phyloP scores from a whole-genome alignment of 2,113 vertebrate species.

The Hirundichthys speculiger region DNA sequence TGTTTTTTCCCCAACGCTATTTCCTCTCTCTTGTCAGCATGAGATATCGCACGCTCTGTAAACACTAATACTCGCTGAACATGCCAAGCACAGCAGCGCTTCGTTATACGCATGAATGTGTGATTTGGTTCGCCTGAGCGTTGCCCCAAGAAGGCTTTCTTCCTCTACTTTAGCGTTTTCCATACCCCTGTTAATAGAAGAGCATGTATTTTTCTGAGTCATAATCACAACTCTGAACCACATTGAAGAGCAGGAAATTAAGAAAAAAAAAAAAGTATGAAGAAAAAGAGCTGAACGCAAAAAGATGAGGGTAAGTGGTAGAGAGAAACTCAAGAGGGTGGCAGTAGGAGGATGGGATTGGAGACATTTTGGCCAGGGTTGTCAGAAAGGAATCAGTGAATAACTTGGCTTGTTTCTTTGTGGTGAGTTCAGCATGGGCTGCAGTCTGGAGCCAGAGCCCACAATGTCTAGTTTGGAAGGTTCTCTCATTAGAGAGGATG shows the following conservation, averaged over 20 bases:
- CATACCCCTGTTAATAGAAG: background rate
- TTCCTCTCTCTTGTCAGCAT: conserved; percentile 59
- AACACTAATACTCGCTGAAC: conserved; percentile 49
- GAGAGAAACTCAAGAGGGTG: conserved; percentile 46
- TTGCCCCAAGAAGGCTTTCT: conserved; percentile 14
- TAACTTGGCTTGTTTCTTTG: conserved; percentile 79
- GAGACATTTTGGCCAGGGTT: conserved; percentile 62
- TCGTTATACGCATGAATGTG: conserved; percentile 28
- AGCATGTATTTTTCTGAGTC: conserved; percentile 7
- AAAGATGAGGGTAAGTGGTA: conserved; percentile 17
- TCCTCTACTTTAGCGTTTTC: background rate
- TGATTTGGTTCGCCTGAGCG: conserved; percentile 11
- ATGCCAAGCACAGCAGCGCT: conserved; percentile 55
- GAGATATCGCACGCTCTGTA: conserved; percentile 64
- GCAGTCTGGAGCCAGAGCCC: conserved; percentile 73
- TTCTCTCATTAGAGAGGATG: conserved; percentile 80
- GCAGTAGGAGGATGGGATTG: conserved; percentile 58
- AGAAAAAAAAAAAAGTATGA: conserved; percentile 5
- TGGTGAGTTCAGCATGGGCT: conserved; percentile 80
- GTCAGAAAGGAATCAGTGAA: conserved; percentile 79
- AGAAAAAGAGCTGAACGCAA: conserved; percentile 37
- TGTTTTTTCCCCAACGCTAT: conserved; percentile 53
- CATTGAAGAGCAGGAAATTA: conserved; percentile 29
- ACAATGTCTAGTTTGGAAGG: conserved; percentile 80
- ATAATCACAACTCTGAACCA: conserved; percentile 23